phyloP scores from a whole-genome alignment of 2,888 invertebrate species.

The Ceramica pisi region DNA sequence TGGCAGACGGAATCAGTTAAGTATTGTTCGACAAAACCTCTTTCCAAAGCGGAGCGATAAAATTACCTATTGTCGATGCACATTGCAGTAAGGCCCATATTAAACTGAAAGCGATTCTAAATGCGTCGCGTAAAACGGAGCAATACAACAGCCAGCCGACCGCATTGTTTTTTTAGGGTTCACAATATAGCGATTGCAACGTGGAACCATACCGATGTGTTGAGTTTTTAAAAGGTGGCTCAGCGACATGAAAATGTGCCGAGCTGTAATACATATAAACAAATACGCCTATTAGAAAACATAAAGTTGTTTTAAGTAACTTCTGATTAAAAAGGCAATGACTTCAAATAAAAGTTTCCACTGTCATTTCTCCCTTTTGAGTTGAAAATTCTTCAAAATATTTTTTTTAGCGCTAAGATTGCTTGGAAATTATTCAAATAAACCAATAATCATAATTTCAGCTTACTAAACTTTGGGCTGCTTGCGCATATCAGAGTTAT shows the following conservation, averaged over 20 bases:
- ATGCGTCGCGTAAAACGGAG: conserved; percentile 80
- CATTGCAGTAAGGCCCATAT: conserved; percentile 79
- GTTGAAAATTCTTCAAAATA: too few species aligned
- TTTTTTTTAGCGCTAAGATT: too few species aligned
- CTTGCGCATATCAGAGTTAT: too few species aligned
- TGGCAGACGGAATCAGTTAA: conserved; percentile 67
- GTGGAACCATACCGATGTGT: neutral
- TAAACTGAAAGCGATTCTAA: conserved; percentile 85
- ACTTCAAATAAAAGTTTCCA: too few species aligned
- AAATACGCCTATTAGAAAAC: too few species aligned
- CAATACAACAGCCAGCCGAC: conserved; percentile 66
- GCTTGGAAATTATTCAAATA: too few species aligned
- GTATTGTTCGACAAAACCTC: conserved; percentile 72
- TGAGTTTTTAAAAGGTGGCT: neutral
- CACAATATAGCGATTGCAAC: neutral
- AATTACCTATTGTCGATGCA: conserved; percentile 87
- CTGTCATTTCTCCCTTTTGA: too few species aligned
- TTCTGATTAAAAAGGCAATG: too few species aligned
- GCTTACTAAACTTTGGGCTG: too few species aligned
- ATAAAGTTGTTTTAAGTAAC: too few species aligned
- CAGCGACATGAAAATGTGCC: neutral
- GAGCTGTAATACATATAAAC: neutral
- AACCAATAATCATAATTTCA: too few species aligned
- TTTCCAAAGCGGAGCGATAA: conserved; percentile 76
- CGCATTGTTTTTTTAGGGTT: conserved; percentile 65